Evolutionary conservation across 92 coral and sea anemone species (phyloP).

Genomic region (Phenganax subtilis): DNA sequence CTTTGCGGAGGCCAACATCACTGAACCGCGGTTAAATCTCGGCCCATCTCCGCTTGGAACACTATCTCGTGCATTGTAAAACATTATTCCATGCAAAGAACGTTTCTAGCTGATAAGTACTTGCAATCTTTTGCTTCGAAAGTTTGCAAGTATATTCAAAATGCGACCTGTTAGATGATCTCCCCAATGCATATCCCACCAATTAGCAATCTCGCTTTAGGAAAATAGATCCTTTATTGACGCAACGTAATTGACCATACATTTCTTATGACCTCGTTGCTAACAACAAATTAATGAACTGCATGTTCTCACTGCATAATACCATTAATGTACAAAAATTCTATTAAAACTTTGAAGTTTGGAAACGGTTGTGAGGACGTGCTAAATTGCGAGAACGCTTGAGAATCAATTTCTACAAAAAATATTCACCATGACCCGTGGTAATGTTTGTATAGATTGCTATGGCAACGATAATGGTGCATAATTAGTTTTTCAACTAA

Average conservation of each 20-base stretch:
- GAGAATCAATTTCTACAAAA: neutral
- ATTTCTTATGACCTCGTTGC: neutral
- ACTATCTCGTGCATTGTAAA: neutral
- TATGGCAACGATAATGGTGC: too few species aligned
- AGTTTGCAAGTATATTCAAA: neutral
- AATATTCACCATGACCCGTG: too few species aligned
- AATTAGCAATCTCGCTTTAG: conserved; percentile 15
- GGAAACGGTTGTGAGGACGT: neutral
- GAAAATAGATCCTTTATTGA: conserved; percentile 8
- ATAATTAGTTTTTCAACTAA: neutral
- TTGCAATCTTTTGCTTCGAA: neutral
- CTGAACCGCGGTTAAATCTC: conserved; percentile 42
- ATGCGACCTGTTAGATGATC: neutral
- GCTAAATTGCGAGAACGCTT: neutral
- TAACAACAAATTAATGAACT: too few species aligned
- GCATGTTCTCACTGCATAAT: too few species aligned
- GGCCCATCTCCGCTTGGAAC: conserved; percentile 33
- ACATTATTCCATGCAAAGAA: conserved; percentile 9
- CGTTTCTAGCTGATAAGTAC: neutral
- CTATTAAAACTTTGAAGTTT: neutral
- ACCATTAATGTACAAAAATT: neutral
- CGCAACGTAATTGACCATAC: conserved; percentile 15
- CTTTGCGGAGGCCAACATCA: conserved; percentile 90
- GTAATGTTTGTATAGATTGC: too few species aligned
- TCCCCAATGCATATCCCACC: neutral